Conservation (phyloP, 2,113 vertebrate species). For the Rhinopomastus cyanomelas region DNA sequence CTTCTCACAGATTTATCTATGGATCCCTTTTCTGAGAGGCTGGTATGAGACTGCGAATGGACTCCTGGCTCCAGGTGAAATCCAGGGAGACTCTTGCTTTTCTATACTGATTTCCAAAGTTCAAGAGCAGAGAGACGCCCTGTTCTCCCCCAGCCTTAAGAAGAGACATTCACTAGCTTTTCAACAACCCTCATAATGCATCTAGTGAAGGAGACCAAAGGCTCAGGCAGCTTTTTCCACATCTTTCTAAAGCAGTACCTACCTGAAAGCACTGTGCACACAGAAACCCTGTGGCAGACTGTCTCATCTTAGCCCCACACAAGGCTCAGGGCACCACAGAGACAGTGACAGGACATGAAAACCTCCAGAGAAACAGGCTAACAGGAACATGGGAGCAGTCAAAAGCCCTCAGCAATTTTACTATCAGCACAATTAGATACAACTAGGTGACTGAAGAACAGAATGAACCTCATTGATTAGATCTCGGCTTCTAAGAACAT, state of each 20-base stretch:
- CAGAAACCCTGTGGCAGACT: not conserved
- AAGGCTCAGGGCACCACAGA: not conserved
- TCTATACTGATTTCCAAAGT: not conserved
- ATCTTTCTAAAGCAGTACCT: not conserved
- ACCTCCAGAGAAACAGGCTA: not conserved
- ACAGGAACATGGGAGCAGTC: not conserved
- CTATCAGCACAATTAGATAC: not conserved
- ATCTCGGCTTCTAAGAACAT: not conserved
- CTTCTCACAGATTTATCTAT: not conserved
- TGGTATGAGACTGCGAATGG: not conserved
- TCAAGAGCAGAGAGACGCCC: not conserved
- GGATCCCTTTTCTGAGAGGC: not conserved
- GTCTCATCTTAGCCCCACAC: not conserved
- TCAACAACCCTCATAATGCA: not conserved
- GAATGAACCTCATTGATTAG: not conserved
- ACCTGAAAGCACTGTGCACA: not conserved
- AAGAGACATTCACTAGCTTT: not conserved
- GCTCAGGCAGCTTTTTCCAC: rapidly evolving
- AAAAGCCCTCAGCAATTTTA: not conserved
- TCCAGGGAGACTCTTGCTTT: not conserved
- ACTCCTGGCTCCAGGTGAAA: not conserved
- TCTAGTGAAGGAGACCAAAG: not conserved
- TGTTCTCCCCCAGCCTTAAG: not conserved
- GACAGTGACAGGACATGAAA: not conserved
- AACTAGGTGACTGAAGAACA: not conserved